Conservation (phyloP, 2,888 invertebrate species). For the Oligia latruncula region DNA sequence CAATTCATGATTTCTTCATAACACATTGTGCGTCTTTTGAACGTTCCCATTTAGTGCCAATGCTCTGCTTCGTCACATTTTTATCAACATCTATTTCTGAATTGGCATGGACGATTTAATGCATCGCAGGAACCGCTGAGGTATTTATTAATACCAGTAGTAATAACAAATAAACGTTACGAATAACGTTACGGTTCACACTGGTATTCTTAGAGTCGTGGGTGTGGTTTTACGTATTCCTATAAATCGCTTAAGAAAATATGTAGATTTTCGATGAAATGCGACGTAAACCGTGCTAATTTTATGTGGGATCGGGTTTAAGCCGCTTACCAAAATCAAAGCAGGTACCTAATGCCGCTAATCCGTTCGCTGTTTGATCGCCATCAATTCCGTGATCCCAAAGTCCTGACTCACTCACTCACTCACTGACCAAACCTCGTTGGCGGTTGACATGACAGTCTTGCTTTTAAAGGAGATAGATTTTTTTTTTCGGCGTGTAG, state of each 20-base stretch:
- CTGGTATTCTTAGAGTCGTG: conserved; percentile 24
- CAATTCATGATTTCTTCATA: not conserved
- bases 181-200: not conserved
- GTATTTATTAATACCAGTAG: conserved; percentile 40
- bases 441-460: too few species aligned
- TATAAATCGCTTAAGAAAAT: conserved; percentile 15
- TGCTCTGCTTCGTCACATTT: conserved; percentile 30
- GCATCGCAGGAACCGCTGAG: conserved; percentile 41
- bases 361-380: not conserved
- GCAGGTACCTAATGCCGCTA: not conserved
- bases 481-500: too few species aligned
- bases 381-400: not conserved
- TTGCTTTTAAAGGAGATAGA: too few species aligned
- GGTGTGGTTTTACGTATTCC: conserved; percentile 11
- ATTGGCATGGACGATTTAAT: conserved; percentile 43
- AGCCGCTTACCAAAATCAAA: conserved; percentile 5
- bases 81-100: conserved; percentile 48
- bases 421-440: too few species aligned
- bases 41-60: not conserved
- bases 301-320: not conserved
- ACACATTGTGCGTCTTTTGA: not conserved
- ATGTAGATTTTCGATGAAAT: not conserved
- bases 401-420: not conserved
- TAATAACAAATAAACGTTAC: conserved; percentile 35
- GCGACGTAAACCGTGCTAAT: conserved; percentile 8